These are phyloP conservation scores for Lophura nycthemera DNA, from an alignment of 2,113 vertebrate species.

Conservation along the genomic window DNA sequence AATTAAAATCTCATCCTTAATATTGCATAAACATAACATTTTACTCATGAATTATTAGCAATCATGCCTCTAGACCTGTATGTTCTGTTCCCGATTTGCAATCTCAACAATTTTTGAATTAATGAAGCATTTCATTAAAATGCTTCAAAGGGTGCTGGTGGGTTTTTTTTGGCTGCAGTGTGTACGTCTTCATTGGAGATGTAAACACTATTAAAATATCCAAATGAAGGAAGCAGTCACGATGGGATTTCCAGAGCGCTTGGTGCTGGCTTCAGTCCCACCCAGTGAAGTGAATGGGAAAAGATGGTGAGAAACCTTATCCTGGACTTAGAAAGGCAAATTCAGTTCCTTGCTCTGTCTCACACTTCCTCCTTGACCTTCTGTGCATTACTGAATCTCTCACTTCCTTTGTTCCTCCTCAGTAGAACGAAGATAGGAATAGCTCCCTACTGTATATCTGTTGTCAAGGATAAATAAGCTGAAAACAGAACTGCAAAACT, in stretches of 20 bases:
- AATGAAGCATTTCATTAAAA: constrained; percentile 34
- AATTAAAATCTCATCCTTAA: constrained; percentile 62
- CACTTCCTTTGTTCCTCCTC: neutral
- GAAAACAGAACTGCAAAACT: neutral
- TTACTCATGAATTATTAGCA: constrained; percentile 26
- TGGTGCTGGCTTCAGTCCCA: fast-evolving
- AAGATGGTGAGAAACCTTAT: neutral
- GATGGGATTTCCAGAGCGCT: neutral
- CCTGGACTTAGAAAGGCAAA: neutral
- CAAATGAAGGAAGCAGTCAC: neutral
- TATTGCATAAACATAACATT: constrained; percentile 61
- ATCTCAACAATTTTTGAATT: constrained; percentile 30
- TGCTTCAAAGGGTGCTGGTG: constrained; percentile 26
- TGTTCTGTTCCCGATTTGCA: constrained; percentile 40
- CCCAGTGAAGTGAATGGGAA: neutral
- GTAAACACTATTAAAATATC: neutral
- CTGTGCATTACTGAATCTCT: neutral
- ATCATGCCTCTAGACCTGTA: constrained; percentile 43
- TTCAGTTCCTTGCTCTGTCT: neutral
- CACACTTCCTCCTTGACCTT: neutral
- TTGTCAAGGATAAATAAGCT: neutral
- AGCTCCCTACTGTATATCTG: neutral
- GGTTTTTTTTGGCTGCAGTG: neutral
- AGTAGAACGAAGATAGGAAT: neutral
- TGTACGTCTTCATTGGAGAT: neutral